Percentiles rank a stretch among this genome's conserved stretches.
Conservation (phyloP, 2,797 vertebrate genomes). For the Takifugu rubripes region DNA sequence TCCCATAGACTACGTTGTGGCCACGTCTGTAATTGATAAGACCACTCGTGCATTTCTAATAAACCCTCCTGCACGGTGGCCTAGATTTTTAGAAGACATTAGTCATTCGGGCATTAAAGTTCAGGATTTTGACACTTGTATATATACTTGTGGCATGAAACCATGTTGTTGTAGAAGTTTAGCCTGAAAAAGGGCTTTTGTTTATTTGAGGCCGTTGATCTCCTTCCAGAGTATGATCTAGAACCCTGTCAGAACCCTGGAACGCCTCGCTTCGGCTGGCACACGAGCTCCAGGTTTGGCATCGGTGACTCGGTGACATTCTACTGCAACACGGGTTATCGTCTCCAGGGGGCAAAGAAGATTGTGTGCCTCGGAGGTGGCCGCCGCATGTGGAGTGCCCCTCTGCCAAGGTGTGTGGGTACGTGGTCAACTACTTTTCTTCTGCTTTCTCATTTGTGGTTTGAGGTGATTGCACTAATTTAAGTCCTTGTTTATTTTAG, state of each 20-base stretch:
- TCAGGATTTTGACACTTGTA: conserved; percentile 13
- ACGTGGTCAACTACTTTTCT: conserved; percentile 98
- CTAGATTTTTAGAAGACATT: conserved; percentile 38
- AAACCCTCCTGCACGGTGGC: conserved; percentile 25
- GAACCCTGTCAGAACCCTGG: conserved; percentile 95
- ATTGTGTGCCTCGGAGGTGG: conserved; percentile 94
- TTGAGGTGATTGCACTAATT: conserved; percentile 17
- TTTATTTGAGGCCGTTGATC: neutral
- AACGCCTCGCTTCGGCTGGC: conserved; percentile 83
- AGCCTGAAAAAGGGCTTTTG: neutral
- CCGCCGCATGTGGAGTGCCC: conserved; percentile 96
- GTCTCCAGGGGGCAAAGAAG: conserved; percentile 87
- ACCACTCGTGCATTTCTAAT: conserved; percentile 21
- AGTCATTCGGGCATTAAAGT: conserved; percentile 27
- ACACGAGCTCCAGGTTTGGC: conserved; percentile 85
- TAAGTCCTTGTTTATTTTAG: neutral
- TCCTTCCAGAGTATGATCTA: conserved; percentile 86
- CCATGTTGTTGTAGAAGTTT: too few relatives aligned
- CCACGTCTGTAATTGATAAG: conserved; percentile 25
- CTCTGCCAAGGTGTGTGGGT: conserved; percentile 99
- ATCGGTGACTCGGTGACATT: conserved; percentile 89
- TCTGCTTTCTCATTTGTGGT: conserved; percentile 50
- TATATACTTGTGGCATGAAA: too few relatives aligned
- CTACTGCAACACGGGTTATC: conserved; percentile 89
- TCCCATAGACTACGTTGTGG: conserved; percentile 9